Evolutionary conservation across 2,888 invertebrate genomes (phyloP).

Genomic region (Theretra japonica): DNA sequence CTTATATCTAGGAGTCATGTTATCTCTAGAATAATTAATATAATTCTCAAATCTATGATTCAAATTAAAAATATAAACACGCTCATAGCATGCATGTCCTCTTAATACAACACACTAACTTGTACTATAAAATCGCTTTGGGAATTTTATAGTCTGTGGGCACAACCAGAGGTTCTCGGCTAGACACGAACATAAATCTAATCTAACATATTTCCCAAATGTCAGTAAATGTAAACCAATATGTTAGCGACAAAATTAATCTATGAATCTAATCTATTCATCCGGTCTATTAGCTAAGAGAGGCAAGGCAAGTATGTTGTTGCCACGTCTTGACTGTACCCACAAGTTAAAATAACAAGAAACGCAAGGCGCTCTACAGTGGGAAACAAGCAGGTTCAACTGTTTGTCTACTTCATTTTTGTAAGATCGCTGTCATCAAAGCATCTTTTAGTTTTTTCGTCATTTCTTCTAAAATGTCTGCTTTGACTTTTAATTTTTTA

Average conservation of each 20-base stretch:
- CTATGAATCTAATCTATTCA: constrained; percentile 6
- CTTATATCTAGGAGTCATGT: constrained; percentile 25
- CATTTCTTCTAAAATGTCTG: constrained; percentile 88
- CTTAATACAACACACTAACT: constrained; percentile 23
- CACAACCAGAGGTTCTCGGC: constrained; percentile 2
- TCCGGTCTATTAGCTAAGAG: constrained; percentile 5
- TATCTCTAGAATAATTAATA: constrained; percentile 15
- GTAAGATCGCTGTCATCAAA: constrained; percentile 87
- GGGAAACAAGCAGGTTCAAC: constrained; percentile 37
- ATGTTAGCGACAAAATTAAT: constrained; percentile 27
- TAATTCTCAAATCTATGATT: background rate
- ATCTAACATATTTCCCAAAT: constrained; percentile 17
- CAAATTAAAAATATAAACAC: constrained; percentile 6
- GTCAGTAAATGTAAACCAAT: constrained; percentile 11
- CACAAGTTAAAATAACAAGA: constrained; percentile 31
- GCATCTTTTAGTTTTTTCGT: constrained; percentile 87
- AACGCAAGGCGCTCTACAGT: constrained; percentile 51
- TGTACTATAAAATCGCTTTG: background rate
- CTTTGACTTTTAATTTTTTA: constrained; percentile 86
- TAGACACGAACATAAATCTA: background rate
- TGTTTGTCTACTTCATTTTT: constrained; percentile 66
- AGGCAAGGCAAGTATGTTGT: background rate
- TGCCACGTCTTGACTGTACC: background rate
- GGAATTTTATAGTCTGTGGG: constrained; percentile 6
- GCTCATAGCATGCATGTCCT: constrained; percentile 40